Evolutionary conservation across 2,888 invertebrate genomes (phyloP), one percentile per base, ranked within the genome.

Genomic region (Sminthurinus aureus): DNA sequence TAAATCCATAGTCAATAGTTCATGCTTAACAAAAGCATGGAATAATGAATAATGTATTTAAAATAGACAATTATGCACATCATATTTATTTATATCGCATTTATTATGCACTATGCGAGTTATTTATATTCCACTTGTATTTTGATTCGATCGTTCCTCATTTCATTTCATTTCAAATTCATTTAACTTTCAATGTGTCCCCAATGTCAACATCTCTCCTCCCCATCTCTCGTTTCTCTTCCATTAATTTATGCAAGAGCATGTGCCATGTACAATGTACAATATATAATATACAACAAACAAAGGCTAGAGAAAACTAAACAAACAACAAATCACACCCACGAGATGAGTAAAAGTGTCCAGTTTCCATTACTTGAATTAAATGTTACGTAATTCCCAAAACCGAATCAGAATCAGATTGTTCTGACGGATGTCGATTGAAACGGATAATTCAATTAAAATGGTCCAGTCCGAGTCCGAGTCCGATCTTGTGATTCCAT

Each of bases 361-460:
- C 67, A 24, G 71, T 69, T 82, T 83, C 83, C 78, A 83, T 79
- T 83, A 69, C 78, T 58, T 73, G 67, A 83, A 83, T 83, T 83
- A 83, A 78, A 79, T 71, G 73, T 78, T 83, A 58, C 78, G 75
- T 66, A 77, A 74, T 66, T n/a, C 67, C 67, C 67, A 22, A 64
- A 9, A 64, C n/a, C 3, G 11, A 69, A 69, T 18, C 52, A 20
- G 77, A 38, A 38, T 38, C 38, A 38, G 38, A 38, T 38, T 38
- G 38, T 38, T 38, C 3, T 38, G 38, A 38, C 9, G 58, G 58
- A 15, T 58, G 13, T 58, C 9, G 18, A 6, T 58, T 58, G 13
- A 11, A 58, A 58, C 18, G 58, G 58, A 58, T 58, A 58, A 58
- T 58, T 18, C 58, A 58, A 58, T 58, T 13, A 58, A 18, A 58